Evolutionary conservation across 1,140 invertebrate genomes (phyloP).

Genomic region (Drosophila mojavensis): DNA sequence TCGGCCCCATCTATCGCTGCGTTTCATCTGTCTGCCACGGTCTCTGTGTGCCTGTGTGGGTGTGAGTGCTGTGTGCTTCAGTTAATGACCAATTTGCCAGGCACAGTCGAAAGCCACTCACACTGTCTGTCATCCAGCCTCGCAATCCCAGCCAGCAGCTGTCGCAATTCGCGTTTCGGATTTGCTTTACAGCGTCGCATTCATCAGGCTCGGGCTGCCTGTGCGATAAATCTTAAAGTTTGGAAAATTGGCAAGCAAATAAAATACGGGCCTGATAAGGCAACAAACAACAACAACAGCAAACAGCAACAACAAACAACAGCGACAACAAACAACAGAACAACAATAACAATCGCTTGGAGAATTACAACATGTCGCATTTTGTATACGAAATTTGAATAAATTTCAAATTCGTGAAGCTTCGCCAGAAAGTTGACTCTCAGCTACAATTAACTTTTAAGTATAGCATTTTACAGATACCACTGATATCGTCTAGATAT

Average conservation of each 20-base stretch:
- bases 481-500: constrained; percentile 68
- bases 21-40: constrained; percentile 25
- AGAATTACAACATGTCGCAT: constrained; percentile 79
- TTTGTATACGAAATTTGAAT: constrained; percentile 72
- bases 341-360: constrained; percentile 42
- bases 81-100: constrained; percentile 80
- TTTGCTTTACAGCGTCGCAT: constrained; percentile 51
- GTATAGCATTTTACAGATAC: constrained; percentile 79
- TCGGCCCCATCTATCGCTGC: constrained; percentile 15
- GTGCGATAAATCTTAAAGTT: constrained; percentile 64
- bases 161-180: constrained; percentile 64
- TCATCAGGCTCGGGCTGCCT: constrained; percentile 36
- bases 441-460: constrained; percentile 83
- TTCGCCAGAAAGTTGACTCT: constrained; percentile 55
- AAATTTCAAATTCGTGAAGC: constrained; percentile 70
- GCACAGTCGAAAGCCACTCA: constrained; percentile 16
- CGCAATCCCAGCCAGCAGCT: constrained; percentile 39
- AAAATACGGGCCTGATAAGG: constrained; percentile 46
- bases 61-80: constrained; percentile 41
- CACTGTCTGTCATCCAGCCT: background rate
- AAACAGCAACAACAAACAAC: constrained; percentile 37
- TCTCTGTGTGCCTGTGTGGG: background rate
- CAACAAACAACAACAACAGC: constrained; percentile 9
- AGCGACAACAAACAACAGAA: constrained; percentile 19
- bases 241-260: constrained; percentile 58